These are phyloP conservation scores for Xyrichtys novacula DNA, from an alignment of 2,797 vertebrate genomes.

Conservation along the genomic window DNA sequence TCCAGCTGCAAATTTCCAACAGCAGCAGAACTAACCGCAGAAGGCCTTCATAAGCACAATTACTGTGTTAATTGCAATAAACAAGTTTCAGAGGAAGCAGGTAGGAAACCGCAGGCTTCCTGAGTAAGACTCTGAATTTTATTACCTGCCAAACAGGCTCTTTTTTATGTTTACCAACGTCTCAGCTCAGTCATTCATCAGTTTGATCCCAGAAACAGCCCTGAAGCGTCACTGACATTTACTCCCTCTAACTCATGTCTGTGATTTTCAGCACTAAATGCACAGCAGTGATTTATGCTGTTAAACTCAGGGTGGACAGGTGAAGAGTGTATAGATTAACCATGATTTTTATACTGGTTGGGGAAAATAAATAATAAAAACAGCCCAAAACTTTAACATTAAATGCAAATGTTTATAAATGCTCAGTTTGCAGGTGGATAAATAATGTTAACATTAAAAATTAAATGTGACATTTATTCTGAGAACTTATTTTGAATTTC, in stretches of 20 bases:
- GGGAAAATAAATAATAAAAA: neutral
- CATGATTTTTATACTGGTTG: neutral
- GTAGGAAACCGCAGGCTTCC: neutral
- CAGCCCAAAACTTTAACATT: too few relatives aligned
- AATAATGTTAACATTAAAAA: too few relatives aligned
- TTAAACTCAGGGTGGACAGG: neutral
- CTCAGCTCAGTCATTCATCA: constrained; percentile 46
- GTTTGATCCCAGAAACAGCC: constrained; percentile 26
- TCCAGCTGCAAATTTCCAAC: too few relatives aligned
- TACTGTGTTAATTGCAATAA: too few relatives aligned
- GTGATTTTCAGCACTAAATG: constrained; percentile 39
- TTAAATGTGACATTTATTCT: too few relatives aligned
- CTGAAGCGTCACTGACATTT: constrained; percentile 42
- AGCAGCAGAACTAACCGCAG: constrained; percentile 13
- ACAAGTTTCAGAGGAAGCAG: constrained; percentile 7
- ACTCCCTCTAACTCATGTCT: constrained; percentile 7
- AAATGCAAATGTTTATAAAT: too few relatives aligned
- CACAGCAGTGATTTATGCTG: constrained; percentile 28
- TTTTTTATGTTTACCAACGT: constrained; percentile 1
- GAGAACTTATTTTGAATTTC: too few relatives aligned
- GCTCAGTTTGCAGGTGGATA: too few relatives aligned
- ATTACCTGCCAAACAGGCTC: constrained; percentile 4
- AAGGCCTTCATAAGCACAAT: constrained; percentile 29
- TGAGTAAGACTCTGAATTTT: neutral
- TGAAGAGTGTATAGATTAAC: neutral